Conservation (phyloP, 2,113 vertebrate genomes). For the Montifringilla adamsi region DNA sequence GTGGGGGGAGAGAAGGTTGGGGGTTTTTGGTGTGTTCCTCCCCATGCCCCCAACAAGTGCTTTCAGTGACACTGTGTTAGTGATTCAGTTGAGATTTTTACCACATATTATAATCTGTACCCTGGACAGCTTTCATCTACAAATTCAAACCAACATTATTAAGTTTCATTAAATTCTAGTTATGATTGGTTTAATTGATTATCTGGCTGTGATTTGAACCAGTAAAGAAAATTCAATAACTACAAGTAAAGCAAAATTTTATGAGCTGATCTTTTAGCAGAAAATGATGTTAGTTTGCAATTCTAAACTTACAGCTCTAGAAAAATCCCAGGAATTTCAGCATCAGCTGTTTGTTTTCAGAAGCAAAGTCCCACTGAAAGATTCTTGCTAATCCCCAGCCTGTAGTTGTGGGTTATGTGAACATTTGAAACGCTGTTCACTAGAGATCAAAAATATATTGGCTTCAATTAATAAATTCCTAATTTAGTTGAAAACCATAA, state of each 20-base stretch:
- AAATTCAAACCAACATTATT: not conserved
- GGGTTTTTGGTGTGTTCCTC: not conserved
- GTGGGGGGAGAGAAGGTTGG: not conserved
- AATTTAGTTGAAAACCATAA: not conserved
- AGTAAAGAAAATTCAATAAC: not conserved
- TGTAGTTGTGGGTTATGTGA: constrained; percentile 60
- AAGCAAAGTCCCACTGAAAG: constrained; percentile 75
- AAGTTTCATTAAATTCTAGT: not conserved
- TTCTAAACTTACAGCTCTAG: constrained; percentile 54
- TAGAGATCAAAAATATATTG: constrained; percentile 25
- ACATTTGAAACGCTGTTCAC: constrained; percentile 58
- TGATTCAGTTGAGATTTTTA: not conserved
- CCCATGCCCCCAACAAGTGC: not conserved
- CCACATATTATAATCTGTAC: not conserved
- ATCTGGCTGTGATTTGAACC: not conserved
- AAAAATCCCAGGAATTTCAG: constrained; percentile 74
- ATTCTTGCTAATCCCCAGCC: constrained; percentile 68
- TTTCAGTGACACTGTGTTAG: constrained; percentile 29
- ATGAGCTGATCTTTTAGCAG: constrained; percentile 37
- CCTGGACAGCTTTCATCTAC: not conserved
- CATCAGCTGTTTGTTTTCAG: constrained; percentile 74
- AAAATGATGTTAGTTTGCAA: constrained; percentile 48
- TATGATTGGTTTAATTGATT: not conserved
- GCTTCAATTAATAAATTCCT: not conserved
- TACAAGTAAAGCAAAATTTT: not conserved